phyloP scores from a whole-genome alignment of 2,797 vertebrate species.

The Gallinago nigripennis region DNA sequence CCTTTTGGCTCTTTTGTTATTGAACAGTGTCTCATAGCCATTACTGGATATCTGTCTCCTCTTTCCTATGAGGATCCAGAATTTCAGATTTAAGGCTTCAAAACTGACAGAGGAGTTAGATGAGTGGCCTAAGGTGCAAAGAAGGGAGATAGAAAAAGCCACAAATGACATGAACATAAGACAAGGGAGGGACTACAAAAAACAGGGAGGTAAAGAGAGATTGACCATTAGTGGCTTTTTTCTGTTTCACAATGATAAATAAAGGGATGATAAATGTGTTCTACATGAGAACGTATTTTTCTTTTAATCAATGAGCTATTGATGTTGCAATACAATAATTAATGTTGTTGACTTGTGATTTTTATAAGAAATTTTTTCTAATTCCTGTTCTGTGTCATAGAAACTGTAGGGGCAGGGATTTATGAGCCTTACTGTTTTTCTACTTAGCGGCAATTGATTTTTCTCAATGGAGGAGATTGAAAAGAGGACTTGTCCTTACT shows the following conservation, averaged over 20 bases:
- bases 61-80: rapidly evolving
- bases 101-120: background rate
- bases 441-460: background rate
- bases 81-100: background rate
- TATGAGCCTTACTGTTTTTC: background rate
- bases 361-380: background rate
- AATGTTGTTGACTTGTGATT: background rate
- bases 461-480: background rate
- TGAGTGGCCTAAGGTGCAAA: background rate
- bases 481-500: background rate
- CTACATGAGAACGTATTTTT: background rate
- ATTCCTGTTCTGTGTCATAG: background rate
- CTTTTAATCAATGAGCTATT: background rate
- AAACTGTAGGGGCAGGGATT: background rate
- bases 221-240: background rate
- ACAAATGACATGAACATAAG: background rate
- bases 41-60: background rate
- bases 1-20: background rate
- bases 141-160: background rate
- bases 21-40: rapidly evolving
- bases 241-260: background rate
- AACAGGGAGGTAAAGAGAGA: background rate
- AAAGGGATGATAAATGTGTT: background rate
- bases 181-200: background rate
- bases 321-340: background rate